Conservation (phyloP, 2,797 vertebrate genomes). For the Xerus rutilus region DNA sequence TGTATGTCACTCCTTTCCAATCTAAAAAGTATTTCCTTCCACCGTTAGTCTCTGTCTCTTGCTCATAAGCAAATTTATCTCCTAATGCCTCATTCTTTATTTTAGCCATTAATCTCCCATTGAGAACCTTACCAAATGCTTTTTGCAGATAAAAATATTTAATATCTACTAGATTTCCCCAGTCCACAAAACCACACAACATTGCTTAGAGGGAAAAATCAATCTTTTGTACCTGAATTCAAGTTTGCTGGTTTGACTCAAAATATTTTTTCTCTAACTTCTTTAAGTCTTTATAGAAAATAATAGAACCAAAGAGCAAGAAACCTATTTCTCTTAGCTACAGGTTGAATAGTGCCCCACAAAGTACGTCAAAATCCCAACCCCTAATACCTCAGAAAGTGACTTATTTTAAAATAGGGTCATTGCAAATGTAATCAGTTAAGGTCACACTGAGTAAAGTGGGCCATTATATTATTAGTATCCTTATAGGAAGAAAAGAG, state of each 20-base stretch:
- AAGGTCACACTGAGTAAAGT: not conserved
- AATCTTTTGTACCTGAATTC: constrained; percentile 75
- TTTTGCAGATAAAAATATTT: constrained; percentile 82
- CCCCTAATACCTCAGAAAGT: not conserved
- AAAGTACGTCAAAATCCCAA: not conserved
- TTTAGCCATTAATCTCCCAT: constrained; percentile 84
- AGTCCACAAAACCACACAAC: constrained; percentile 75
- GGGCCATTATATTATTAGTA: not conserved
- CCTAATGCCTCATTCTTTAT: constrained; percentile 83
- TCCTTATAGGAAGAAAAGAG: not conserved
- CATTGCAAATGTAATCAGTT: not conserved
- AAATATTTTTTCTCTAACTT: constrained; percentile 67
- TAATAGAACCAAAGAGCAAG: not conserved
- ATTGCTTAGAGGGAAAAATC: constrained; percentile 72
- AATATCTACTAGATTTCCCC: constrained; percentile 80
- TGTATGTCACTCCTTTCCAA: constrained; percentile 75
- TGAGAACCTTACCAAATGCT: constrained; percentile 78
- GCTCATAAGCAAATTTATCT: constrained; percentile 85
- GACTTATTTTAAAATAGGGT: not conserved
- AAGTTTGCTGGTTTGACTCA: constrained; percentile 66
- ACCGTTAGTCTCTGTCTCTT: constrained; percentile 74
- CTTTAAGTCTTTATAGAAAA: constrained; percentile 54
- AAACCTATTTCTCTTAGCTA: constrained; percentile 23
- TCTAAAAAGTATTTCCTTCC: constrained; percentile 73
- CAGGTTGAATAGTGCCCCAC: not conserved